Evolutionary conservation across 2,888 invertebrate species (phyloP).

Genomic region (Tillus elongatus): DNA sequence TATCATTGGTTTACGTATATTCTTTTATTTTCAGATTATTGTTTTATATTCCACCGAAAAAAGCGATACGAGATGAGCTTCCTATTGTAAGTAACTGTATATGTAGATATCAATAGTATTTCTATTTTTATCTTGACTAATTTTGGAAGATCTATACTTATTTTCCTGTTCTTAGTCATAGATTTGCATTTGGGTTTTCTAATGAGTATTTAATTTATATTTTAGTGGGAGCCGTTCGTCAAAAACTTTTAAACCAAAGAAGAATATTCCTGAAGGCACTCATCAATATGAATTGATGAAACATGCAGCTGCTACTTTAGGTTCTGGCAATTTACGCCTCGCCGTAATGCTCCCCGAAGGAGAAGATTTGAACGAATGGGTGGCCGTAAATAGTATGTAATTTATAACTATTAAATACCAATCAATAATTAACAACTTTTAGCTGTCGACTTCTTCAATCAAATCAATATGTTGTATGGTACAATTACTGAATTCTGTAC

Average conservation of each 20-base stretch:
- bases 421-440: conserved; percentile 33
- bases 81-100: conserved; percentile 59
- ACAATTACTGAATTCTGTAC: conserved; percentile 99
- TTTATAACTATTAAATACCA: conserved; percentile 5
- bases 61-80: conserved; percentile 60
- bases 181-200: conserved; percentile 10
- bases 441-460: conserved; percentile 99
- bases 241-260: conserved; percentile 98
- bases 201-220: conserved; percentile 11
- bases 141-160: conserved; percentile 12
- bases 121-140: conserved; percentile 9
- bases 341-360: conserved; percentile 97
- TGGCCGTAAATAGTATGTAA: conserved; percentile 95
- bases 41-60: conserved; percentile 20
- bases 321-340: conserved; percentile 90
- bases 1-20: background rate
- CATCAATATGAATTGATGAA: conserved; percentile 99
- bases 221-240: conserved; percentile 81
- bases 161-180: conserved; percentile 8
- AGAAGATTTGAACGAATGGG: conserved; percentile 99
- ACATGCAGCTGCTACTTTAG: conserved; percentile 96
- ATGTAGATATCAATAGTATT: conserved; percentile 12
- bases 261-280: conserved; percentile 96
- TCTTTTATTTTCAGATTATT: conserved; percentile 7
- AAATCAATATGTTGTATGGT: conserved; percentile 99